Base-by-base conservation (phyloP, 2,113 vertebrate species). In the Eonycteris spelaea region DNA sequence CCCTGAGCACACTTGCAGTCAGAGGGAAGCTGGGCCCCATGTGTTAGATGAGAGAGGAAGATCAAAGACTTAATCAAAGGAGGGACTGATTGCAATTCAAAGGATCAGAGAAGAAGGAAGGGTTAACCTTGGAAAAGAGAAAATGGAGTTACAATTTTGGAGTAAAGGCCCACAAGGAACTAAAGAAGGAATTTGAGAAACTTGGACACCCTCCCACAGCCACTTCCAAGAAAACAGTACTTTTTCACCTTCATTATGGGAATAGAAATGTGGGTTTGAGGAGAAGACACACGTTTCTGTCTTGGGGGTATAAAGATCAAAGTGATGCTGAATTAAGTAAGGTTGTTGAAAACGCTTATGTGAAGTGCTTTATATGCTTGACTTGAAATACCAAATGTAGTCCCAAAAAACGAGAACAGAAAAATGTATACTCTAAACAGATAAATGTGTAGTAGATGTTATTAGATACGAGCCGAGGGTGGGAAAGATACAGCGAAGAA, bases 321-420 rank as follows among this genome's bases (percentile, higher is more conserved):
- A 91, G 82, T 43, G 74, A 95, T 85, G 68, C 53, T 89, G 83
- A 96, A 57, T 94, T 85, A 95, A 96, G 61, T 85, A 30, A 57
- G 15, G 5, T 85, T 90, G 59, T 87, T 95, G 67, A 82, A 91
- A 94, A 86, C 19, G 4, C 22, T 68, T 71, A 59, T 38, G 77
- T 77, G 28, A 94, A 90, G 19, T 43, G n/a, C 30, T 88, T 92
- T 55, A 43, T 51, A 48, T 35, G 38, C 71, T 93, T 96, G 77
- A 85, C 38, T 91, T 94, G 51, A 94, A 95, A 94, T 88, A 59
- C 33, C 40, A 89, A 88, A 80, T 77, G 8, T 53, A 38, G 22
- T 79, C 40, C 15, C 68, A 30, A 24, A 88, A 95, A 92, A 84
- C 55, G 15, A 95, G 94, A 80, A 90, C 65, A 73, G 22, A 83